phyloP scores from a whole-genome alignment of 2,888 invertebrate genomes.

The Drosophila pegasa region DNA sequence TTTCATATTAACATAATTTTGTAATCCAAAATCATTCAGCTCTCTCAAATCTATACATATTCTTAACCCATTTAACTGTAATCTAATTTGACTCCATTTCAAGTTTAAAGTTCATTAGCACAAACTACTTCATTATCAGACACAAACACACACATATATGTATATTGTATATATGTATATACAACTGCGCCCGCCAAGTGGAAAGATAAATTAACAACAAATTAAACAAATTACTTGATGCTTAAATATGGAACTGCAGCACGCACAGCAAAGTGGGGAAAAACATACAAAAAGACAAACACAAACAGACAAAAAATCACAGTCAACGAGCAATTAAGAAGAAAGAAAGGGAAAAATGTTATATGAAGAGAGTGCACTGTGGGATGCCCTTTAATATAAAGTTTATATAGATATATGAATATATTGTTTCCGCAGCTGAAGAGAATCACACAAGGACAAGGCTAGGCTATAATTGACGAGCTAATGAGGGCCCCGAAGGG shows the following conservation, averaged over 20 bases:
- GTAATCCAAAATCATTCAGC: too few species aligned
- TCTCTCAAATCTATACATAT: neutral
- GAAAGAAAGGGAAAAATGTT: neutral
- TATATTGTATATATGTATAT: constrained; percentile 3
- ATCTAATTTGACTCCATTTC: constrained; percentile 18
- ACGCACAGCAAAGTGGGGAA: constrained; percentile 34
- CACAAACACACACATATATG: neutral
- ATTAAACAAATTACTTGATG: constrained; percentile 67
- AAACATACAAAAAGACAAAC: constrained; percentile 2
- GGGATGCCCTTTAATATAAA: constrained; percentile 15
- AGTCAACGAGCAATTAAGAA: constrained; percentile 52
- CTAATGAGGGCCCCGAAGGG: too few species aligned
- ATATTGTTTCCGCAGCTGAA: too few species aligned
- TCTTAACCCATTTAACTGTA: neutral
- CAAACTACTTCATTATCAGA: constrained; percentile 20
- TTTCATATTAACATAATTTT: too few species aligned
- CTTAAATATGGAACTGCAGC: constrained; percentile 34
- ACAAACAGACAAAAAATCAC: constrained; percentile 27
- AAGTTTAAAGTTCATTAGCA: constrained; percentile 60
- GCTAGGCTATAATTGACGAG: too few species aligned
- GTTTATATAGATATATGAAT: too few species aligned
- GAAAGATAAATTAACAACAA: constrained; percentile 70
- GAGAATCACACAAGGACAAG: too few species aligned
- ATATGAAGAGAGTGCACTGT: neutral
- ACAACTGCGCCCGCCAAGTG: constrained; percentile 31